These are phyloP conservation scores for Diaperis boleti DNA, from an alignment of 2,888 invertebrate genomes.

Conservation along the genomic window DNA sequence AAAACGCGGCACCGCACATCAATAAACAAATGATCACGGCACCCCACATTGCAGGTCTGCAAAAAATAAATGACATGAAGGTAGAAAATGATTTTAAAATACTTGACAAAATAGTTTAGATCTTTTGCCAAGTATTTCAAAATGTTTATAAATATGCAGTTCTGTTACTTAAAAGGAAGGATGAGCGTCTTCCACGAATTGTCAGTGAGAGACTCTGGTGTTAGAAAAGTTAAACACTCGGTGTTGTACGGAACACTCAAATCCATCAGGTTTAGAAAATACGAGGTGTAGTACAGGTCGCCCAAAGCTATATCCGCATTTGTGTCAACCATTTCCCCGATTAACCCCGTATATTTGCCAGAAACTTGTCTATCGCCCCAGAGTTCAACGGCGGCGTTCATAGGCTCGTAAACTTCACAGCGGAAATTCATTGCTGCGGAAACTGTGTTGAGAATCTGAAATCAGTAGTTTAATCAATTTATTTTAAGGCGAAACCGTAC, in stretches of 20 bases:
- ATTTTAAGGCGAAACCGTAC: too few species aligned
- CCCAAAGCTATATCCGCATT: slow-evolving; percentile 81
- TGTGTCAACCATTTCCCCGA: slow-evolving; percentile 79
- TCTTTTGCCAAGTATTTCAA: too few species aligned
- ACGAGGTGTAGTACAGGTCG: slow-evolving; percentile 81
- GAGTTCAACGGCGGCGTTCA: slow-evolving; percentile 71
- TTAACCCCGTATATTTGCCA: slow-evolving; percentile 77
- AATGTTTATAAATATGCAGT: slow-evolving; percentile 40
- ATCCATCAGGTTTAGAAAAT: slow-evolving; percentile 77
- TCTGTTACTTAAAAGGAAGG: slow-evolving; percentile 78
- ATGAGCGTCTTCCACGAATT: slow-evolving; percentile 88
- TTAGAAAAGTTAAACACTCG: slow-evolving; percentile 86
- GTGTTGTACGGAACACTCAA: slow-evolving; percentile 83
- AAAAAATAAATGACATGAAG: slow-evolving; percentile 45
- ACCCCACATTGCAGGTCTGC: slow-evolving; percentile 80
- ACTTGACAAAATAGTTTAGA: too few species aligned
- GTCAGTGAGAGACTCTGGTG: slow-evolving; percentile 83
- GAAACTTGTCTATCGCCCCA: slow-evolving; percentile 78
- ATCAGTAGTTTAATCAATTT: too few species aligned
- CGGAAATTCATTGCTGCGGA: slow-evolving; percentile 79
- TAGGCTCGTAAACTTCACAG: slow-evolving; percentile 75
- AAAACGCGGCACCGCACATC: slow-evolving; percentile 75
- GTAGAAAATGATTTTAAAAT: too few species aligned
- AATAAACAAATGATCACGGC: slow-evolving; percentile 77
- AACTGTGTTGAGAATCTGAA: slow-evolving; percentile 76